These are phyloP conservation scores for Hylyphantes graminicola DNA, from an alignment of 1,140 invertebrate genomes.

Conservation along the genomic window DNA sequence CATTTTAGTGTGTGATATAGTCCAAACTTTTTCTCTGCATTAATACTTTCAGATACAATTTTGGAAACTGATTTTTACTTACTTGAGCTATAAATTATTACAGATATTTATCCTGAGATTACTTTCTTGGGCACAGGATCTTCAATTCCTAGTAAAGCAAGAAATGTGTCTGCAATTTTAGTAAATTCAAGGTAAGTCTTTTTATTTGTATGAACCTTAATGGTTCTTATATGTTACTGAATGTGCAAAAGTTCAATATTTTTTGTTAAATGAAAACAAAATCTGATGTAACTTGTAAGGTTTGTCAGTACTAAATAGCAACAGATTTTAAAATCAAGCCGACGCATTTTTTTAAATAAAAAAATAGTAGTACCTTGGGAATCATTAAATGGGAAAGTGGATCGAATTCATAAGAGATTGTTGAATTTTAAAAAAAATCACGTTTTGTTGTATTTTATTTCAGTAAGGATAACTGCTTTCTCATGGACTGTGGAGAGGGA, in stretches of 20 bases:
- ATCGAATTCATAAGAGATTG: not conserved
- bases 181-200: conserved; percentile 76
- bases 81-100: conserved; percentile 22
- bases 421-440: not conserved
- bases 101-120: conserved; percentile 77
- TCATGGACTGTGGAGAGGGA: conserved; percentile 96
- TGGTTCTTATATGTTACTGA: not conserved
- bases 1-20: too few relatives aligned
- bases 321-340: not conserved
- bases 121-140: conserved; percentile 93
- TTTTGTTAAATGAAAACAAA: not conserved
- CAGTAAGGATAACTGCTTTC: conserved; percentile 68
- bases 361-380: not conserved
- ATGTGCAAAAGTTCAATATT: not conserved
- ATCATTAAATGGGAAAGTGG: not conserved
- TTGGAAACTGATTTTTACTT: not conserved
- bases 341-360: not conserved
- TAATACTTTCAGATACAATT: too few relatives aligned
- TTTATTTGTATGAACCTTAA: not conserved
- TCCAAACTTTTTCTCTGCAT: too few relatives aligned
- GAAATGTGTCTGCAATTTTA: conserved; percentile 90
- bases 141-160: conserved; percentile 89
- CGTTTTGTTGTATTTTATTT: conserved; percentile 70
- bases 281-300: not conserved
- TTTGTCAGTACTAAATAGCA: not conserved